Conservation (phyloP, 2,113 vertebrate genomes). For the Hippolais icterina region DNA sequence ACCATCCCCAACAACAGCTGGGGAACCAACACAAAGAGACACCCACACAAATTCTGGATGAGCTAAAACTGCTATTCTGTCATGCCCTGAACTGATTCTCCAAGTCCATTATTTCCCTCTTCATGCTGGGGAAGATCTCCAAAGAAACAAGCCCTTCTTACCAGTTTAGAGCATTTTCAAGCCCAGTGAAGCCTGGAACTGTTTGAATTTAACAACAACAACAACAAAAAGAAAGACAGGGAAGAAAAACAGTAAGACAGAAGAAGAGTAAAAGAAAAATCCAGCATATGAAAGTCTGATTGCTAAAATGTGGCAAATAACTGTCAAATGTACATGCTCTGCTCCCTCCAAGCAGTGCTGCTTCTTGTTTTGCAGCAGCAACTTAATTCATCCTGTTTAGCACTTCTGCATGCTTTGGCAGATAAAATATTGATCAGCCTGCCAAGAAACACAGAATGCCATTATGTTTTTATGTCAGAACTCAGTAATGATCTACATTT, state of each 20-base stretch:
- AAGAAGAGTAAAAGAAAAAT: not conserved
- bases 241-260: not conserved
- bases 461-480: conserved; percentile 81
- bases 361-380: not conserved
- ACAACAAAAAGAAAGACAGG: too few relatives aligned
- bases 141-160: not conserved
- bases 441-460: conserved; percentile 67
- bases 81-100: not conserved
- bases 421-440: conserved; percentile 82
- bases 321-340: not conserved
- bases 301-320: not conserved
- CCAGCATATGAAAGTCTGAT: not conserved
- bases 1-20: not conserved
- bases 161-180: not conserved
- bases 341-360: not conserved
- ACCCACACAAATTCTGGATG: fast-evolving
- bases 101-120: not conserved
- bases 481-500: conserved; percentile 83
- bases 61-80: not conserved
- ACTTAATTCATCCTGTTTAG: conserved; percentile 50
- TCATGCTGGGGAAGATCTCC: not conserved
- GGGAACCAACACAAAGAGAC: not conserved
- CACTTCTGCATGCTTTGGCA: conserved; percentile 66
- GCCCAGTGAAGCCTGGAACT: not conserved
- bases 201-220: not conserved